Evolutionary conservation across 2,888 invertebrate genomes (phyloP).

Genomic region (Oligia fasciuncula): DNA sequence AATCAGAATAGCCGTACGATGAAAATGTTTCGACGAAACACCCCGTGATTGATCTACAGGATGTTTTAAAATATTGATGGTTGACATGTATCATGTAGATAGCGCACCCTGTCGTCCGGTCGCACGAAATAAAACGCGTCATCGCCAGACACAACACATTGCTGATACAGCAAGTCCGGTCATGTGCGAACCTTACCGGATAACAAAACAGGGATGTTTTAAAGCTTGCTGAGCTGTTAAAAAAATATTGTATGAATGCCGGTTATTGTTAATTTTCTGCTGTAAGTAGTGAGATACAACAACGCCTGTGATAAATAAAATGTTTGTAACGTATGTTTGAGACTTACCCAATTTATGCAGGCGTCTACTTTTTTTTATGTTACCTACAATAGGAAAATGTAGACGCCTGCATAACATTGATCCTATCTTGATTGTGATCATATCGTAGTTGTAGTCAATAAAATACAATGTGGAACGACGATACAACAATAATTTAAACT

Average conservation of each 20-base stretch:
- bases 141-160: conserved; percentile 63
- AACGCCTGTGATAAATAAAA: conserved; percentile 4
- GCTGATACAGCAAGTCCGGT: conserved; percentile 67
- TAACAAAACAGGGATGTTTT: conserved; percentile 58
- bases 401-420: background rate
- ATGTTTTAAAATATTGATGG: conserved; percentile 78
- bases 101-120: conserved; percentile 65
- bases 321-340: conserved; percentile 2
- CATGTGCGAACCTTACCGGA: conserved; percentile 64
- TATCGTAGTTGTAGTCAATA: background rate
- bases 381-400: too few relatives aligned
- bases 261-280: conserved; percentile 21
- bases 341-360: background rate
- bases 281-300: conserved; percentile 20
- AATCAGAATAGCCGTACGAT: background rate
- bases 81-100: conserved; percentile 75
- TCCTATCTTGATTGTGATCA: background rate
- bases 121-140: conserved; percentile 75
- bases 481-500: background rate
- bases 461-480: background rate
- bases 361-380: background rate
- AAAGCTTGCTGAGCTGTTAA: conserved; percentile 23
- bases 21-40: conserved; percentile 48
- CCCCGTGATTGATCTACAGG: conserved; percentile 65
- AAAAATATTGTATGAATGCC: background rate